A percentile compares a stretch with the other conserved stretches of the same genome.
Conservation (phyloP, 2,888 invertebrate genomes). For the Nemapogon koenigi region DNA sequence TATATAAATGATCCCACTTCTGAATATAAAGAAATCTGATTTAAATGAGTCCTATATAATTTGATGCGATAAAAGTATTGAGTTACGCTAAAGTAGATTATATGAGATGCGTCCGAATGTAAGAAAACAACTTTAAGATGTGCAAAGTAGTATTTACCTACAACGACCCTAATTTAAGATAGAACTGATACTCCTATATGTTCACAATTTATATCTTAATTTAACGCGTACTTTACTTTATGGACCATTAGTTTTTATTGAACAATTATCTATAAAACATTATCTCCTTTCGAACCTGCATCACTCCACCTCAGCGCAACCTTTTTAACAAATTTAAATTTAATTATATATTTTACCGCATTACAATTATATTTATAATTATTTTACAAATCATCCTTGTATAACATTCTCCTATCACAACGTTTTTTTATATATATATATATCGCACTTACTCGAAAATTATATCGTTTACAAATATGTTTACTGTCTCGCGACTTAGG, state of each 20-base stretch:
- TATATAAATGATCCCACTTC: not conserved
- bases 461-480: conserved; percentile 31
- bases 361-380: conserved; percentile 5
- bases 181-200: too few relatives aligned
- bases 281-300: not conserved
- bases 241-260: not conserved
- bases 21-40: not conserved
- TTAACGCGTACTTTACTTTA: not conserved
- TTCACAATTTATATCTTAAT: not conserved
- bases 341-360: not conserved
- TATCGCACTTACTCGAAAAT: conserved; percentile 22
- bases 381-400: conserved; percentile 23
- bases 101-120: too few relatives aligned
- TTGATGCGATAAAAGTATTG: not conserved
- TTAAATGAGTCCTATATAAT: not conserved
- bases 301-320: not conserved
- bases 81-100: not conserved
- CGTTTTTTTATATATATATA: conserved; percentile 28
- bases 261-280: not conserved
- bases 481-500: conserved; percentile 47
- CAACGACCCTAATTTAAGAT: too few relatives aligned
- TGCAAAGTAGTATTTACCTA: too few relatives aligned
- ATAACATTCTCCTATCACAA: conserved; percentile 56
- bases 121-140: too few relatives aligned
- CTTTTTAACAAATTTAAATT: not conserved